Evolutionary conservation across 2,797 vertebrate genomes (phyloP), one percentile per base, ranked within the genome.

Genomic region (Rhabdomys pumilio): DNA sequence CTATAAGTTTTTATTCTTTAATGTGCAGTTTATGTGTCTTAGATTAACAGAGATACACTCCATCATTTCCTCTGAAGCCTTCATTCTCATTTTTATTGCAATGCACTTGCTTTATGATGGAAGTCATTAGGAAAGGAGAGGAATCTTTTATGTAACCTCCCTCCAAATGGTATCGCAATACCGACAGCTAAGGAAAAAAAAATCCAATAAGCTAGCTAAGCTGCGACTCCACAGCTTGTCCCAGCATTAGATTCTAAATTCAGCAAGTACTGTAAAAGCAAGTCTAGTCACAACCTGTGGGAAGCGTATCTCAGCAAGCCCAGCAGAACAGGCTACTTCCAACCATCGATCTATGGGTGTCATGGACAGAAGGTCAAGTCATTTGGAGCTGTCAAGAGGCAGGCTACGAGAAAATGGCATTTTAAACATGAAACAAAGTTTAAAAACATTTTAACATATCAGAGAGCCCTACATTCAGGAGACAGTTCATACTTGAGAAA

Each of bases 1-100:
- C 61, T 83, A 34, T 12, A 91, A 67, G n/a, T 44, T 95, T 93
- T 92, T 38, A 57, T 81, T 84, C 79, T 91, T 90, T 94, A 89
- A 77, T 63, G 13, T 84, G 38, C 17, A 69, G 24, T 41, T 83
- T 91, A 19, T 80, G 50, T 59, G 65, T 76, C 95, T 88, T 57
- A 61, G 26, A 81, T 67, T 91, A 72, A 85, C 22, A 89, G 57
- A 69, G 89, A 89, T 38, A 61, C 67, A 38, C 10, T 77, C 80
- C 34, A 20, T 96, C 41, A n/a, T 81, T 87, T 81, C 26, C 63
- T 93, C 91, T 83, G 65, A 95, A 94, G 84, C 73, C 9, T 29
- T 53, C 20, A 0, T 77, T 85, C n/a, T 65, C 29, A 47, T 63
- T 80, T 94, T 91, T 47, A 1, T 50, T 50, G 84, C 47, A n/a